A percentile compares a stretch with the other conserved stretches of the same genome.
These are phyloP conservation scores for Nerophis lumbriciformis DNA, from an alignment of 2,113 vertebrate species.

Conservation along the genomic window DNA sequence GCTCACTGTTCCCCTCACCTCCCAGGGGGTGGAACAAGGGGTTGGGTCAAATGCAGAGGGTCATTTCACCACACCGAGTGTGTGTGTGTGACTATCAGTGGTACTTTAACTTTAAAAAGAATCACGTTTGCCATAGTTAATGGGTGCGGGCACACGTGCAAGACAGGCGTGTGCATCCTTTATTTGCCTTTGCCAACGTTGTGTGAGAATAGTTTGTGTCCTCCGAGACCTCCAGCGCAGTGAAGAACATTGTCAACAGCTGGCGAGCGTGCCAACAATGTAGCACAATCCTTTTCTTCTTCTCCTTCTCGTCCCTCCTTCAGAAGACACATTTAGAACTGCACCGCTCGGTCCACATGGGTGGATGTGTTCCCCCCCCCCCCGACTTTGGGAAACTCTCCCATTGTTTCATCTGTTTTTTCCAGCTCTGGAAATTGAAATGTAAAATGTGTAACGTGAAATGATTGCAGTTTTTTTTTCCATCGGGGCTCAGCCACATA, in stretches of 20 bases:
- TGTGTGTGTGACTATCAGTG: no score
- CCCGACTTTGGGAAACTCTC: not conserved
- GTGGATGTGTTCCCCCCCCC: constrained; percentile 33
- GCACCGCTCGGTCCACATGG: constrained; percentile 54
- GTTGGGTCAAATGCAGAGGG: no score
- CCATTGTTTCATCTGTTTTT: constrained; percentile 43
- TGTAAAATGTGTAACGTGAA: constrained; percentile 46
- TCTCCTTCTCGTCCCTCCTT: constrained; percentile 40
- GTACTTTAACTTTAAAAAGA: no score
- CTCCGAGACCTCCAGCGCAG: constrained; percentile 32
- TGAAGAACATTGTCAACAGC: constrained; percentile 51
- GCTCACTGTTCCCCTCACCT: no score
- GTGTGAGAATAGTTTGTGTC: constrained; percentile 40
- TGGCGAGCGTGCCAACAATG: constrained; percentile 64
- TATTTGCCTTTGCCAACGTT: constrained; percentile 38
- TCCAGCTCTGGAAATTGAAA: constrained; percentile 52
- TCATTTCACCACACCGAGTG: no score
- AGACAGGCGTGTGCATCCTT: constrained; percentile 17
- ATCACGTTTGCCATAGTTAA: no score
- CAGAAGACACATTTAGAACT: constrained; percentile 59
- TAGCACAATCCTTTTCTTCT: constrained; percentile 60
- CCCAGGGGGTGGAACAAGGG: no score
- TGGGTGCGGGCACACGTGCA: not conserved
- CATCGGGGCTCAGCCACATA: constrained; percentile 26
- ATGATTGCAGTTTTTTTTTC: constrained; percentile 43